phyloP scores from a whole-genome alignment of 2,888 invertebrate species.

The Drosophila lacicola region DNA sequence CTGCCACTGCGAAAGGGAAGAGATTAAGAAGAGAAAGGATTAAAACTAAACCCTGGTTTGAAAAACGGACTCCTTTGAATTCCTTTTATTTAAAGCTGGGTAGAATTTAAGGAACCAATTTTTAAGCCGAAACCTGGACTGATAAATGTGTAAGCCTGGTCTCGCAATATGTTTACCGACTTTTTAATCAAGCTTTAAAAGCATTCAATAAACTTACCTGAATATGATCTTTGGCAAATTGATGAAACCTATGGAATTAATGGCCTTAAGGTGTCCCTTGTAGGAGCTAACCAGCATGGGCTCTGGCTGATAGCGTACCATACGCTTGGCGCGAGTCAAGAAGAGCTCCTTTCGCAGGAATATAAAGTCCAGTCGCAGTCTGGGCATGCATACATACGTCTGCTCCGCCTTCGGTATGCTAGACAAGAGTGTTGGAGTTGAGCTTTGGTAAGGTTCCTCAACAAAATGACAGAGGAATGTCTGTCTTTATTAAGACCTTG shows the following conservation, averaged over 20 bases:
- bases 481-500: slow-evolving; percentile 21
- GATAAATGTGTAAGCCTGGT: background rate
- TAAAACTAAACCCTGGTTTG: background rate
- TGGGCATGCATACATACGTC: slow-evolving; percentile 87
- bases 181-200: too few relatives aligned
- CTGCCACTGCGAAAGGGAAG: slow-evolving; percentile 86
- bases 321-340: slow-evolving; percentile 89
- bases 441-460: slow-evolving; percentile 3
- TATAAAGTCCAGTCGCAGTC: slow-evolving; percentile 89
- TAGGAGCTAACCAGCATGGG: slow-evolving; percentile 90
- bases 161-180: too few relatives aligned
- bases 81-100: background rate
- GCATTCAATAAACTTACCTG: slow-evolving; percentile 86
- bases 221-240: slow-evolving; percentile 89
- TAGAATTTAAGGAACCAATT: background rate
- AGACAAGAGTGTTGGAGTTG: slow-evolving; percentile 3
- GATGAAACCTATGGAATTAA: slow-evolving; percentile 89
- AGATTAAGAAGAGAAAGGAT: too few relatives aligned
- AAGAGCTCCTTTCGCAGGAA: slow-evolving; percentile 90
- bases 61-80: too few relatives aligned
- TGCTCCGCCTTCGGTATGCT: slow-evolving; percentile 83
- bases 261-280: slow-evolving; percentile 89
- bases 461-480: slow-evolving; percentile 26
- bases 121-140: background rate
- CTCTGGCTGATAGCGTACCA: slow-evolving; percentile 87